These are phyloP conservation scores for Chalcis sispes DNA, from an alignment of 2,888 invertebrate genomes.

Conservation along the genomic window DNA sequence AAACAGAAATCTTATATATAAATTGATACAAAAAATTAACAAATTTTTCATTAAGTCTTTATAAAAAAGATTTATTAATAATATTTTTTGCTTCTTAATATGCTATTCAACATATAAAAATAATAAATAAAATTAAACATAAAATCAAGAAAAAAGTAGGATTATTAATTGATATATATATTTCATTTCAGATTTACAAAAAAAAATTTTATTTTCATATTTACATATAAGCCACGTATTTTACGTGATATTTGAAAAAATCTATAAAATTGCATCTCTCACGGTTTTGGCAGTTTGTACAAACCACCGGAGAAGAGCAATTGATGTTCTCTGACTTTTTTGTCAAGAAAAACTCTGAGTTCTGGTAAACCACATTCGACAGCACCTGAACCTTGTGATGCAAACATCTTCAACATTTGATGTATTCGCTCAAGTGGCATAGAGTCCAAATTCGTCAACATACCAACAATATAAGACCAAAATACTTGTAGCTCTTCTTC, in stretches of 20 bases:
- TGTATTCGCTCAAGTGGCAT: constrained; percentile 94
- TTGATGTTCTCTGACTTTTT: constrained; percentile 94
- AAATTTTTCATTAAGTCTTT: too few species aligned
- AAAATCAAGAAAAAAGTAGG: too few species aligned
- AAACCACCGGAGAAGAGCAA: constrained; percentile 90
- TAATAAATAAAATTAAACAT: not conserved
- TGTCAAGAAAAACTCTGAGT: constrained; percentile 91
- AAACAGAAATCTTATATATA: too few species aligned
- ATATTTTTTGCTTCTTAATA: too few species aligned
- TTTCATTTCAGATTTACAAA: not conserved
- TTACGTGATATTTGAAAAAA: not conserved
- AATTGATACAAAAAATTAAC: too few species aligned
- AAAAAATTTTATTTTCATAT: constrained; percentile 20
- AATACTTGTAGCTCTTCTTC: constrained; percentile 96
- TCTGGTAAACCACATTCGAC: constrained; percentile 93
- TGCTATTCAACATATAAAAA: too few species aligned
- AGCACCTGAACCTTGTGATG: constrained; percentile 91
- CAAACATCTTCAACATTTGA: constrained; percentile 97
- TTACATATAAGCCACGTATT: not conserved
- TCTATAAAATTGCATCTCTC: constrained; percentile 53
- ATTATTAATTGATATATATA: not conserved
- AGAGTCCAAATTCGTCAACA: constrained; percentile 96
- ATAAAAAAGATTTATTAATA: too few species aligned
- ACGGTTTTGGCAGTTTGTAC: constrained; percentile 89
- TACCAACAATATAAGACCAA: constrained; percentile 98